Base-by-base conservation (phyloP, 2,113 vertebrate species). In the Pelusios castaneus region DNA sequence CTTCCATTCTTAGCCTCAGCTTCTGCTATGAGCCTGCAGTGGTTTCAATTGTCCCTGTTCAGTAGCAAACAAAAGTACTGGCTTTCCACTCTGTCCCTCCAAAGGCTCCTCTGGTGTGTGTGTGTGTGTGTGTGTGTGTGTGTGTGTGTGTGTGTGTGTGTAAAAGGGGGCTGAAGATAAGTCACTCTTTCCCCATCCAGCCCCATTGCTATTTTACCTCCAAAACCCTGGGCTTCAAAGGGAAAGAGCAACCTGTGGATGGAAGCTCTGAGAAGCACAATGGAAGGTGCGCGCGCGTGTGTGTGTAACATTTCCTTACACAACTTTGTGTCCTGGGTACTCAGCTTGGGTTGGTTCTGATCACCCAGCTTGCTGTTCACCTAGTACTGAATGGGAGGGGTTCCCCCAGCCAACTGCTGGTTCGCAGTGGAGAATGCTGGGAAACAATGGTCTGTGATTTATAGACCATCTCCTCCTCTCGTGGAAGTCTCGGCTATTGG, bases 271-370 rank as follows among this genome's bases (percentile, higher is more conserved):
- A 14, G 73, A 41, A 29, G 73, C 24, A 76, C 41, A 24, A 41
- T 45, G 41, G 45, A 41, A 45, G 41, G 41, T 14, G 13, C 2
- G 25, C 12, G 73, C n/a, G n/a, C n/a, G n/a, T n/a, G n/a, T 43
- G 4, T 11, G 5, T 73, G 70, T 41, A 41, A 41, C 22, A 2
- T 24, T 5, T 0, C 38, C n/a, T 56, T 67, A 31, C 12, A 10
- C 34, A 3, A 19, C 10, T 55, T 29, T 41, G 31, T 1, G 0
- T 31, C 47, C 47, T 0, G 1, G 25, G 63, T 1, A 29, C 52
- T 45, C 10, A 1, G 54, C 24, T 43, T 31, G 52, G 41, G 34
- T 34, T 49, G 19, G 2, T 2, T 31, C 11, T 0, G 1, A 8
- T 27, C 2, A 54, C 16, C 25, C 31, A 34, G 10, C 45, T 31